A percentile compares a stretch with the other conserved stretches of the same genome.
Evolutionary conservation across 2,797 vertebrate genomes (phyloP).

Genomic region (Aselliscus stoliczkanus): DNA sequence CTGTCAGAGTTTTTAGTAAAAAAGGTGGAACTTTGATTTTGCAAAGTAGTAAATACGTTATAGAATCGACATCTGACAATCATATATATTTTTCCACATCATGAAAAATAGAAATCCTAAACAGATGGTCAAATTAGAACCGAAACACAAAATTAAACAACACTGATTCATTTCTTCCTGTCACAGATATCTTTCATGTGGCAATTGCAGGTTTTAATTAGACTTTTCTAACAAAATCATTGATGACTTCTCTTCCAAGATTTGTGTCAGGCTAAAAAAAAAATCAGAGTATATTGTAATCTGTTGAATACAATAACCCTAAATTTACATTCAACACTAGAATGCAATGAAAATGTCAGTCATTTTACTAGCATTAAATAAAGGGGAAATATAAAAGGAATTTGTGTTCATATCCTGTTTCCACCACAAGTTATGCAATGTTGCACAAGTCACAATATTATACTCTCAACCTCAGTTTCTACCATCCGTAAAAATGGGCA

Average conservation of each 20-base stretch:
- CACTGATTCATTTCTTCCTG: not conserved
- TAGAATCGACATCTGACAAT: not conserved
- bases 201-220: slow-evolving; percentile 37
- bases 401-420: not conserved
- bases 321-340: slow-evolving; percentile 26
- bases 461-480: not conserved
- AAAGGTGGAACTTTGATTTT: not conserved
- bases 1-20: not conserved
- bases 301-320: slow-evolving; percentile 4
- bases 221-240: slow-evolving; percentile 38
- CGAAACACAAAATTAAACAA: slow-evolving; percentile 22
- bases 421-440: not conserved
- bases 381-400: slow-evolving; percentile 5
- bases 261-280: slow-evolving; percentile 8
- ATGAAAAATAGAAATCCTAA: slow-evolving; percentile 15
- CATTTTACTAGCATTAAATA: slow-evolving; percentile 14
- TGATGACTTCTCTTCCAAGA: slow-evolving; percentile 47
- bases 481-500: not conserved
- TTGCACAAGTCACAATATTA: not conserved
- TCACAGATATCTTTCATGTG: slow-evolving; percentile 17
- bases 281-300: not conserved
- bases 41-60: not conserved
- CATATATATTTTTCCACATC: not conserved
- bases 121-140: slow-evolving; percentile 49
- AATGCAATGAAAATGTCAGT: slow-evolving; percentile 26